A percentile compares a stretch with the other conserved stretches of the same genome.
These are phyloP conservation scores for Phodopus roborovskii DNA, from an alignment of 2,113 vertebrate genomes.

Conservation along the genomic window DNA sequence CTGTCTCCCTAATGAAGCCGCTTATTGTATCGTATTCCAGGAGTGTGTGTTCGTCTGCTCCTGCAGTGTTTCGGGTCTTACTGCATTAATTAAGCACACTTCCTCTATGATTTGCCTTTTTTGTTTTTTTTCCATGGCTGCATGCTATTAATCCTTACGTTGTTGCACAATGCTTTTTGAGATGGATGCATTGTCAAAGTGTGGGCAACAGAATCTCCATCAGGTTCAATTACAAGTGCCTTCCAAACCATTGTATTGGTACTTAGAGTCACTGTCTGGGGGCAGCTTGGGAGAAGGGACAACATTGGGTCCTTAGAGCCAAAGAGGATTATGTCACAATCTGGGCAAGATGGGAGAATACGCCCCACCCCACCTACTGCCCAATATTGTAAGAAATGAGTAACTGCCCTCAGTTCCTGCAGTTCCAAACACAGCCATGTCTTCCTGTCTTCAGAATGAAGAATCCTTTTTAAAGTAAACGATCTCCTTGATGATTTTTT, in stretches of 20 bases:
- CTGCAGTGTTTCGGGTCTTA: conserved; percentile 6
- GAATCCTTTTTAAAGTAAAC: neutral
- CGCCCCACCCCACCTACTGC: too few species aligned
- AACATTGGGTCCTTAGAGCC: neutral
- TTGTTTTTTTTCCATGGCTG: conserved; percentile 21
- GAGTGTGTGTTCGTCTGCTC: neutral
- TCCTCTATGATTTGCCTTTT: conserved; percentile 61
- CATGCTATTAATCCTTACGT: conserved; percentile 56
- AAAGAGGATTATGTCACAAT: neutral
- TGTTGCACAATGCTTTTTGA: conserved; percentile 43
- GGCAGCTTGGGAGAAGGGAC: neutral
- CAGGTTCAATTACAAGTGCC: conserved; percentile 65
- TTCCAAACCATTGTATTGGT: conserved; percentile 53
- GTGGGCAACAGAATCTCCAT: conserved; percentile 47
- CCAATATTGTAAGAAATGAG: neutral
- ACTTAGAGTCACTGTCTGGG: neutral
- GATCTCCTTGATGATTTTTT: neutral
- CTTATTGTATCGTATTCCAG: conserved; percentile 51
- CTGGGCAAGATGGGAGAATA: too few species aligned
- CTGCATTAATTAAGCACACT: conserved; percentile 75
- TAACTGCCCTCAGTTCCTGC: neutral
- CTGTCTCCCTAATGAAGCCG: conserved; percentile 71
- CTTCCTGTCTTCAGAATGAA: neutral
- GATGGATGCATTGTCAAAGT: conserved; percentile 44
- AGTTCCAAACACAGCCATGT: neutral